These are phyloP conservation scores for Microctonus hyperodae DNA, from an alignment of 2,888 invertebrate species.

Conservation along the genomic window DNA sequence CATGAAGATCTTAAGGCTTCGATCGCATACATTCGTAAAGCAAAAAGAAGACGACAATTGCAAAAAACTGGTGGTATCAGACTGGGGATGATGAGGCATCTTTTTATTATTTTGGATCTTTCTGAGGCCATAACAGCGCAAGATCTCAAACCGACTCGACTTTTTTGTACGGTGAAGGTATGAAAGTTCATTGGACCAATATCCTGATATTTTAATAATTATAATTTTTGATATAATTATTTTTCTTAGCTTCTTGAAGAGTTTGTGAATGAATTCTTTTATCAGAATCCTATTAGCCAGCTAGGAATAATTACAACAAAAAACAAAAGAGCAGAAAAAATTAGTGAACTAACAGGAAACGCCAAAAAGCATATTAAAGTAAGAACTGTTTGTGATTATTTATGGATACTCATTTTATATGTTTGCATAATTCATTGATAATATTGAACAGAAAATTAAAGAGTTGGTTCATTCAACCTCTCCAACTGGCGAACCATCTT, in stretches of 20 bases:
- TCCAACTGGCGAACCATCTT: constrained; percentile 90
- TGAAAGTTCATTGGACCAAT: constrained; percentile 4
- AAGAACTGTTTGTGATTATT: no score
- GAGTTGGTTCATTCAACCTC: constrained; percentile 69
- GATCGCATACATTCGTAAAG: constrained; percentile 90
- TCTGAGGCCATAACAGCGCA: constrained; percentile 95
- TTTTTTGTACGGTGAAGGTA: constrained; percentile 88
- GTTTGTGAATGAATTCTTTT: constrained; percentile 97
- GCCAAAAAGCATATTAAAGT: constrained; percentile 80
- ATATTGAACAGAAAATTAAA: constrained; percentile 51
- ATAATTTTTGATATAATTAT: constrained; percentile 20
- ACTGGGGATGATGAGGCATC: constrained; percentile 98
- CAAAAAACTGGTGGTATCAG: constrained; percentile 80
- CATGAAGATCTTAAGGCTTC: constrained; percentile 90
- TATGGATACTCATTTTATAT: background rate
- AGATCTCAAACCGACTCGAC: constrained; percentile 92
- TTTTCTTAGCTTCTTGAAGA: constrained; percentile 81
- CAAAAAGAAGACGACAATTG: constrained; percentile 79
- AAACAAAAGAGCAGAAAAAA: constrained; percentile 93
- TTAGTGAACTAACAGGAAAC: constrained; percentile 90
- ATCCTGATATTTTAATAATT: no score
- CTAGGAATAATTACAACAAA: constrained; percentile 89
- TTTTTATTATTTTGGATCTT: constrained; percentile 90
- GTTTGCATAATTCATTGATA: background rate
- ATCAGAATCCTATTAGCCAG: constrained; percentile 98